Base-by-base conservation (phyloP, 2,797 vertebrate genomes). In the Hyperoplus lanceolatus region DNA sequence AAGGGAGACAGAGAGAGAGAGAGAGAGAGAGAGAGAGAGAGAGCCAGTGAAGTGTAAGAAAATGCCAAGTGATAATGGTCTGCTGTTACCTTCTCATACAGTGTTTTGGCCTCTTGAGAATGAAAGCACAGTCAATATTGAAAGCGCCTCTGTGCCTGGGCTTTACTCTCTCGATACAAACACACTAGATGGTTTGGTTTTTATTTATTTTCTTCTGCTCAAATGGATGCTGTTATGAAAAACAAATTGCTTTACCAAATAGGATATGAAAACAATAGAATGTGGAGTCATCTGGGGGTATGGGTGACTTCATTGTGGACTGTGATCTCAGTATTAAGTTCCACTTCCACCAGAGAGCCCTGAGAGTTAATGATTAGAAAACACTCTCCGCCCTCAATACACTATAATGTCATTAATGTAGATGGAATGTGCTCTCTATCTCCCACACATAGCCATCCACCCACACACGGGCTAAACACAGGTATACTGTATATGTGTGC, bases 361-460 rank as follows among this genome's bases (percentile, higher is more conserved):
- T 36, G 54, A 3, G 5, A 67, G 91, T 94, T 94, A 92, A 93
- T 93, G 73, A 92, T 93, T 93, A 90, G 15, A 68, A 65, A 75
- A 62, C 18, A 16, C 77, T 90, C 75, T 72, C 66, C 14, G 29
- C 77, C 69, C 29, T 46, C 77, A 87, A 89, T 84, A 67, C 39
- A 6, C 29, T 18, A 16, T 64, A 70, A 78, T 72, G 55, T 60
- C 59, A 84, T 79, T 78, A 72, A 75, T 74, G 21, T 41, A 55
- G 50, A 69, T 59, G 70, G 36, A 82, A 69, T 71, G 68, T 49
- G n/a, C 55, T 36, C 11, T 14, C 14, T 41, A 5, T 36, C 60
- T 65, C 50, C 9, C 62, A 38, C 41, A 42, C 53, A 62, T 29
- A 29, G 29, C 29, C 29, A 29, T 36, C 21, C 71, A 77, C 61